Base-by-base conservation (phyloP, 1,140 invertebrate species). In the Plectus sambesii region DNA sequence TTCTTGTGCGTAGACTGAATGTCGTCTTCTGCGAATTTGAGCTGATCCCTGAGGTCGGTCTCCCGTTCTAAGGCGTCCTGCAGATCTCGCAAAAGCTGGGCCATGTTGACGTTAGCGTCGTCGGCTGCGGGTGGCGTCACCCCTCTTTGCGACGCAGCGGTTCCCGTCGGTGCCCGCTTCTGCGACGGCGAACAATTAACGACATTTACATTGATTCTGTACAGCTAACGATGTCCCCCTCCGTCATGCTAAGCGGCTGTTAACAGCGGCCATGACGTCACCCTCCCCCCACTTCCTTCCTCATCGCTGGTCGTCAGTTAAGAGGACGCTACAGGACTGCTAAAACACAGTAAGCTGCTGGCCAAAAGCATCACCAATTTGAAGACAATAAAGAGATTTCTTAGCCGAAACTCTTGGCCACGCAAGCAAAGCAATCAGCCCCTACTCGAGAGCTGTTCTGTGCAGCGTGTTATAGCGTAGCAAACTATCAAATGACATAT, bases 41-140 rank as follows among this genome's bases (percentile, higher is more conserved):
- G 47, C 47, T 67, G 64, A 29, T 67, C 64, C 5, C 85, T 78
- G 0, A 93, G 72, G 73, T 94, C 88, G 3, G 83, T 85, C 71
- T 94, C 88, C 24, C 88, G 70, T 73, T 94, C 88, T 39, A 87
- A 73, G 5, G 84, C 82, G 71, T 90, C 87, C 69, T 86, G 84
- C 1, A 93, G 73, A 63, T 90, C 85, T 39, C 84, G 73, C 40
- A 86, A 74, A 22, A 89, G 71, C 64, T 87, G 82, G 1, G 58
- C 55, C 1, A 62, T 41, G 20, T 69, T 66, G 23, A 61, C 51
- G n/a, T n/a, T n/a, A n/a, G n/a, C 19, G 30, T 9, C 27, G 8
- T 9, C 27, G 38, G 19, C 8, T 29, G 24, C 45, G 45, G 44
- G 77, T 77, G 1, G 82, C 79, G 70, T 84, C 82, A 56, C 83